Evolutionary conservation across 2,113 vertebrate species (phyloP).

Genomic region (Trochalopteron elliotii): DNA sequence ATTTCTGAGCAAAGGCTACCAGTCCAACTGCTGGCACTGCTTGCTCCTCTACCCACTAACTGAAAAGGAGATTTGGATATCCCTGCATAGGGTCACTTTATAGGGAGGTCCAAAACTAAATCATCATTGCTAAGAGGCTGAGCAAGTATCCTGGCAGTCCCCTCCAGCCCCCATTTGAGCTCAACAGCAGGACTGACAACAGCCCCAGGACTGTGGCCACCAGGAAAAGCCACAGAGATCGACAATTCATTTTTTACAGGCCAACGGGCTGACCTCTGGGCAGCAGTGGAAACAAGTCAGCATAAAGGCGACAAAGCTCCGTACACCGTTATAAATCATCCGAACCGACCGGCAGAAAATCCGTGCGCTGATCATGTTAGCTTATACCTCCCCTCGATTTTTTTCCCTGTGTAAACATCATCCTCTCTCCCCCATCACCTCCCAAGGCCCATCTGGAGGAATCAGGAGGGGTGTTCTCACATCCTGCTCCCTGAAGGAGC

Average conservation of each 20-base stretch:
- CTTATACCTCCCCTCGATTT: neutral
- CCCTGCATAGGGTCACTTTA: neutral
- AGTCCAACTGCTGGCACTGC: neutral
- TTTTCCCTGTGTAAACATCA: neutral
- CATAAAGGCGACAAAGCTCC: constrained; percentile 31
- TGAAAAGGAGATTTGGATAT: neutral
- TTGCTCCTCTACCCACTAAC: neutral
- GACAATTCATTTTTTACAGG: constrained; percentile 37
- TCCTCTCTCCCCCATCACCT: neutral
- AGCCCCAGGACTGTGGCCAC: neutral
- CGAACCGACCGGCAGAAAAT: neutral
- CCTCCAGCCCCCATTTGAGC: neutral
- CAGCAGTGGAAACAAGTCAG: constrained; percentile 5
- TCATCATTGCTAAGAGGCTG: neutral
- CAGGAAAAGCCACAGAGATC: constrained; percentile 9
- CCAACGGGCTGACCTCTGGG: neutral
- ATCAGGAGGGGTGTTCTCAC: neutral
- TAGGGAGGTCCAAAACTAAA: neutral
- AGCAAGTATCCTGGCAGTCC: rapidly evolving
- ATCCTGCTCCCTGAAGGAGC: neutral
- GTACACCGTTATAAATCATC: constrained; percentile 3
- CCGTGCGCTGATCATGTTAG: rapidly evolving
- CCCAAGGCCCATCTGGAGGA: neutral
- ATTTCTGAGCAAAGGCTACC: neutral
- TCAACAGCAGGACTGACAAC: neutral